Base-by-base conservation (phyloP, 2,113 vertebrate species). In the Garra rufa region DNA sequence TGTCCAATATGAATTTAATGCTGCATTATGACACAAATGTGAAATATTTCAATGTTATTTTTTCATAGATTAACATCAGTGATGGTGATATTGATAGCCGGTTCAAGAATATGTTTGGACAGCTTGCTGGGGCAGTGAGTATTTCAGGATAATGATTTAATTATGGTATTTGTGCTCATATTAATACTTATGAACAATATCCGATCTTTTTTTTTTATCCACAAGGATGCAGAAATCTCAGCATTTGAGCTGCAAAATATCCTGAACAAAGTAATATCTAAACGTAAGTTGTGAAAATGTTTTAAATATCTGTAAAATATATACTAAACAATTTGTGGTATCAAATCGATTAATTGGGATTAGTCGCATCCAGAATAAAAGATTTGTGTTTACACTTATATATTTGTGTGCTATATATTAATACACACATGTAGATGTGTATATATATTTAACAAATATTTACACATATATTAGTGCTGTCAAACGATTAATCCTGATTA, bases 181-280 rank as follows among this genome's bases (percentile, higher is more conserved):
- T 67, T 14, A 9, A 38, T 9, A 19, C 43, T 3, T 3, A 24
- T 21, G 30, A 34, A 46, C 19, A 10, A 17, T 24, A 21, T 73
- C 17, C 19, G n/a, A 70, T 73, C 3, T 7, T 61, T 77, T 17
- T 70, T 6, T n/a, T 19, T 10, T 26, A 1, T 57, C 17, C 8
- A 10, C 78, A 77, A 94, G 93, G 93, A 93, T 83, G 24, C 86
- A 63, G 92, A 93, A 78, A 93, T 94, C 61, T 92, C 84, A 63
- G 84, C 86, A 0, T 93, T 92, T 7, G 93, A 94, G 57, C 88
- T 94, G 30, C 86, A 81, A 70, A 89, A 0, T 44, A 92, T 94
- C 79, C 91, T 95, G 69, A 95, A 93, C 91, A 87, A 52, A 83
- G 92, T 93, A 38, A 52, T 94, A 41, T 0, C 1, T 1, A 92